Percentiles rank a stretch among this genome's conserved stretches.
phyloP scores from a whole-genome alignment of 1,140 invertebrate species.

The Drosophila truncata region DNA sequence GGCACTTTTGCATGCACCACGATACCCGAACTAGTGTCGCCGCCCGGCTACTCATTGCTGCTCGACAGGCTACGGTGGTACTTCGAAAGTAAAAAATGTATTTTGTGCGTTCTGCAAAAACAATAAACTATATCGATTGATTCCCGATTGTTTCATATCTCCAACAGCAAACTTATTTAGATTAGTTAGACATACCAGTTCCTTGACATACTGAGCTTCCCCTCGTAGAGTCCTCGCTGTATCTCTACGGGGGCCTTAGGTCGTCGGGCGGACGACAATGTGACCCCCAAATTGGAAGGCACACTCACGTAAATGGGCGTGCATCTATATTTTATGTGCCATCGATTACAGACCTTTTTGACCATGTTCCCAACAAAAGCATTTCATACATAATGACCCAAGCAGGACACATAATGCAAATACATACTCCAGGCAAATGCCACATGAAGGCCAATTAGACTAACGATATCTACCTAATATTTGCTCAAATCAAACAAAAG shows the following conservation, averaged over 20 bases:
- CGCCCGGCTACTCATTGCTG: not conserved
- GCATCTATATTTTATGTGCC: slow-evolving; percentile 68
- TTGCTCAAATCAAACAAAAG: slow-evolving; percentile 10
- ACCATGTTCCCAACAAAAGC: not conserved
- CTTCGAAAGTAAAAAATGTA: not conserved
- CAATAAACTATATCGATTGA: too few species aligned
- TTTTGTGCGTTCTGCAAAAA: too few species aligned
- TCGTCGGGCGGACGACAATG: slow-evolving; percentile 9
- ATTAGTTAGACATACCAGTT: not conserved
- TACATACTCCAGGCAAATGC: slow-evolving; percentile 9
- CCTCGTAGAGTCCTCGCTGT: not conserved
- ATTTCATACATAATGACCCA: slow-evolving; percentile 14
- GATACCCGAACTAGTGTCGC: slow-evolving; percentile 5
- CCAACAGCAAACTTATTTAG: not conserved
- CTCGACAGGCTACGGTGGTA: slow-evolving; percentile 8
- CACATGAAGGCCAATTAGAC: slow-evolving; percentile 25
- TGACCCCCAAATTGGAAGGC: slow-evolving; percentile 46
- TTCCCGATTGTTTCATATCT: not conserved
- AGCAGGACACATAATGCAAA: slow-evolving; percentile 15
- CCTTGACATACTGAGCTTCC: not conserved
- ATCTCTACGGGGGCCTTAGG: slow-evolving; percentile 4
- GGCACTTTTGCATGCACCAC: slow-evolving; percentile 45
- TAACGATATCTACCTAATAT: slow-evolving; percentile 11
- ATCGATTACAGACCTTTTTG: slow-evolving; percentile 57
- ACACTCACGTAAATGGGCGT: slow-evolving; percentile 47